phyloP scores from a whole-genome alignment of 1,140 invertebrate genomes.

The Heliconius nattereri region DNA sequence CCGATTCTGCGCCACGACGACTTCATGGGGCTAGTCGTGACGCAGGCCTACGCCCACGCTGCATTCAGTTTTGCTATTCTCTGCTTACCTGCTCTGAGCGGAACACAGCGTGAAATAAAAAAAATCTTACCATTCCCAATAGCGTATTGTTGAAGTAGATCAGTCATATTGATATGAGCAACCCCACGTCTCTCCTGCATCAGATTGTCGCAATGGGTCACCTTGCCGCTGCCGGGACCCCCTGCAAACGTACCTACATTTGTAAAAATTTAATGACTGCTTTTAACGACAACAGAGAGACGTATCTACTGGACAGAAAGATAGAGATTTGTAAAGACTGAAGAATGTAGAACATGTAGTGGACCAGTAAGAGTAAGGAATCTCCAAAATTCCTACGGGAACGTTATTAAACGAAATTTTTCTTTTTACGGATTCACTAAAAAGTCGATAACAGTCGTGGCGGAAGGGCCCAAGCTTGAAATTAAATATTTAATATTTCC shows the following conservation, averaged over 20 bases:
- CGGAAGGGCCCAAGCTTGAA: no score
- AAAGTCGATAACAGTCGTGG: no score
- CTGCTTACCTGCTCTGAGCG: background rate
- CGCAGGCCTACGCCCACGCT: no score
- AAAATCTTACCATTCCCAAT: slow-evolving; percentile 88
- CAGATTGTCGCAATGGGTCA: slow-evolving; percentile 94
- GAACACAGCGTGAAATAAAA: background rate
- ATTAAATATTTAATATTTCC: background rate
- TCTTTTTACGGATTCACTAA: no score
- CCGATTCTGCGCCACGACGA: no score
- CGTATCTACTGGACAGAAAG: no score
- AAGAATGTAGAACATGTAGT: no score
- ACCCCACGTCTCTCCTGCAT: slow-evolving; percentile 92
- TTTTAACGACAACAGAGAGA: background rate
- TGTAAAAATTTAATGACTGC: slow-evolving; percentile 32
- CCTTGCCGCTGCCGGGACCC: slow-evolving; percentile 94
- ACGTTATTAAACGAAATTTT: no score
- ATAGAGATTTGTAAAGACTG: no score
- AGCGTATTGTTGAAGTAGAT: slow-evolving; percentile 92
- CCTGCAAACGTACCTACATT: slow-evolving; percentile 79
- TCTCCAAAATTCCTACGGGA: no score
- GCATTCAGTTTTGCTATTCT: background rate
- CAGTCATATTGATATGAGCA: slow-evolving; percentile 95
- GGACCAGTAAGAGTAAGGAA: no score
- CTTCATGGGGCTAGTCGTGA: no score